These are phyloP conservation scores for Microtus oregoni DNA, from an alignment of 2,113 vertebrate genomes.

Conservation along the genomic window DNA sequence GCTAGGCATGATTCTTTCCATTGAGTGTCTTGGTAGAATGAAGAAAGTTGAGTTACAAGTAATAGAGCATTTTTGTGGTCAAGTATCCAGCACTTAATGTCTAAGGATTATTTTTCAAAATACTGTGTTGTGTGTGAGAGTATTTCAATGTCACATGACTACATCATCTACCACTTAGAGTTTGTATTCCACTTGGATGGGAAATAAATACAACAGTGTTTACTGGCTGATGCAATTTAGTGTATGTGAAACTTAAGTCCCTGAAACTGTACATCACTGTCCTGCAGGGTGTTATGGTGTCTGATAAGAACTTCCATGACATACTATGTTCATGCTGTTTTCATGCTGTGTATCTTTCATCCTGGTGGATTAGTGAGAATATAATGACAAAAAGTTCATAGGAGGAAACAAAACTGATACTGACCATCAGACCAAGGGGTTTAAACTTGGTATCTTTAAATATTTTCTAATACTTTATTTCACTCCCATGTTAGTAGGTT, in stretches of 20 bases:
- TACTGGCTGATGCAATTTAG: neutral
- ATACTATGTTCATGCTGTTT: neutral
- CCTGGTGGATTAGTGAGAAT: neutral
- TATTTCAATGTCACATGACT: conserved; percentile 34
- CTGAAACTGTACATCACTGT: conserved; percentile 1
- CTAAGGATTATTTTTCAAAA: conserved; percentile 47
- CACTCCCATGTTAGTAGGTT: neutral
- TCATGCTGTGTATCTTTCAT: neutral
- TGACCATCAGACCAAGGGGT: neutral
- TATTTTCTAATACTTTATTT: conserved; percentile 44
- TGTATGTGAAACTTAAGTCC: neutral
- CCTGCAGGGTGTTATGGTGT: neutral
- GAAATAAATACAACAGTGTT: conserved; percentile 4
- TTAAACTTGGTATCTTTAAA: neutral
- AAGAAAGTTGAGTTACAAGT: conserved; percentile 12
- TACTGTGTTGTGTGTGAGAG: neutral
- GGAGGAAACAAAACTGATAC: neutral
- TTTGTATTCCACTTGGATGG: conserved; percentile 36
- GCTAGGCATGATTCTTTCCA: neutral
- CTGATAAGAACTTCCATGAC: neutral
- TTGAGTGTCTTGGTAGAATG: neutral
- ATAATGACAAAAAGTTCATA: neutral
- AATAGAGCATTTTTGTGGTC: neutral
- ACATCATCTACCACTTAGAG: conserved; percentile 25
- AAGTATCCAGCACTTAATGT: neutral